phyloP scores from a whole-genome alignment of 2,888 invertebrate species.

The Parelbella ahira region DNA sequence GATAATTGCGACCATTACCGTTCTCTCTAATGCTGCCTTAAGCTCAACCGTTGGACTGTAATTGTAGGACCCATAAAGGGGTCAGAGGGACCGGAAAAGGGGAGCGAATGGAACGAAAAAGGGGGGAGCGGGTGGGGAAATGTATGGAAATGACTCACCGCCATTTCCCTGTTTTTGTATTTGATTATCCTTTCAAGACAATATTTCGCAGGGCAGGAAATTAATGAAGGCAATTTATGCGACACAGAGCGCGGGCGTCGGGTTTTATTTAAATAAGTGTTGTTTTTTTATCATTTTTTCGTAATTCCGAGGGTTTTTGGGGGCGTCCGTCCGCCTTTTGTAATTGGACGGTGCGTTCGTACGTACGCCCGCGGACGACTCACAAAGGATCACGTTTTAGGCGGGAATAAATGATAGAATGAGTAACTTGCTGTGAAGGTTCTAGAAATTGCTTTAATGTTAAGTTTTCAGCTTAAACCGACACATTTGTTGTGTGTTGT shows the following conservation, averaged over 20 bases:
- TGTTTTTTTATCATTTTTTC: conserved; percentile 52
- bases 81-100: conserved; percentile 63
- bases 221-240: conserved; percentile 80
- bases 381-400: conserved; percentile 66
- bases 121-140: conserved; percentile 53
- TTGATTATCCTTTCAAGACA: conserved; percentile 81
- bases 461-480: too few species aligned
- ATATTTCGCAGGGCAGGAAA: conserved; percentile 79
- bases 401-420: conserved; percentile 47
- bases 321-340: conserved; percentile 63
- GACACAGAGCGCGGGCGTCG: conserved; percentile 65
- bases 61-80: conserved; percentile 77
- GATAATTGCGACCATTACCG: conserved; percentile 46
- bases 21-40: conserved; percentile 66
- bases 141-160: conserved; percentile 80
- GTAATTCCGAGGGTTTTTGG: conserved; percentile 59
- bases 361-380: conserved; percentile 46
- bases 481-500: too few species aligned
- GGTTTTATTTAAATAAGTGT: conserved; percentile 76
- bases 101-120: conserved; percentile 58
- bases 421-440: conserved; percentile 3
- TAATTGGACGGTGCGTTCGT: conserved; percentile 63
- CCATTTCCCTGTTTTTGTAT: conserved; percentile 80
- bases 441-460: conserved; percentile 2
- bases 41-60: conserved; percentile 69